Base-by-base conservation (phyloP, 2,113 vertebrate genomes). In the Tetrao urogallus region DNA sequence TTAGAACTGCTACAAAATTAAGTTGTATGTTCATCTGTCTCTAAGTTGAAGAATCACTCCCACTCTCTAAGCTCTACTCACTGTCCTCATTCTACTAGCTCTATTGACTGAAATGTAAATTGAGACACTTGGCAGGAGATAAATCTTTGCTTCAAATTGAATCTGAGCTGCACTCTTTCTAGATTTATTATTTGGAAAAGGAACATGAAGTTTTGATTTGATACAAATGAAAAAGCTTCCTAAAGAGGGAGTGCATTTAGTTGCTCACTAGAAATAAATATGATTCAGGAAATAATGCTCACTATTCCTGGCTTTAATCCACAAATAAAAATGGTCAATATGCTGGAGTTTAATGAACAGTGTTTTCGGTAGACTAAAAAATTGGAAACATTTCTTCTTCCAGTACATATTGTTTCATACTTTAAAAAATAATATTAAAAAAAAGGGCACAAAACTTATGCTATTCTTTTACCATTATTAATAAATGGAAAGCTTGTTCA, bases 51-150 rank as follows among this genome's bases (percentile, higher is more conserved):
- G 24, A 34, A 34, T 16, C 15, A 34, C 66, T 48, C 28, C 6
- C 10, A 8, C 18, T 82, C 43, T 34, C 24, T 28, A 45, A 57
- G 15, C 8, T 50, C 77, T 22, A 32, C 7, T 19, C 54, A 24
- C 38, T 84, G 8, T 8, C 38, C 24, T 3, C 25, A 47, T 19
- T 28, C 13, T 30, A 40, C 27, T 8, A 8, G 36, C 50, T 66
- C 20, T 56, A n/a, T 43, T 0, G 0, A 45, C 20, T 18, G 14
- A 5, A 66, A 19, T 1, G 4, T 7, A 1, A 13, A 12, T 32
- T 54, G 63, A 71, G 66, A 21, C 11, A 45, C 10, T 8, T 6
- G 32, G 38, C 16, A 17, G 2, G 30, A 57, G 47, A 11, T 38
- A 38, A 60, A 17, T 13, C 5, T 75, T 8, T 22, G 14, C 28